A percentile compares a stretch with the other conserved stretches of the same genome.
phyloP scores from a whole-genome alignment of 2,797 vertebrate species.

The Taeniopygia guttata region DNA sequence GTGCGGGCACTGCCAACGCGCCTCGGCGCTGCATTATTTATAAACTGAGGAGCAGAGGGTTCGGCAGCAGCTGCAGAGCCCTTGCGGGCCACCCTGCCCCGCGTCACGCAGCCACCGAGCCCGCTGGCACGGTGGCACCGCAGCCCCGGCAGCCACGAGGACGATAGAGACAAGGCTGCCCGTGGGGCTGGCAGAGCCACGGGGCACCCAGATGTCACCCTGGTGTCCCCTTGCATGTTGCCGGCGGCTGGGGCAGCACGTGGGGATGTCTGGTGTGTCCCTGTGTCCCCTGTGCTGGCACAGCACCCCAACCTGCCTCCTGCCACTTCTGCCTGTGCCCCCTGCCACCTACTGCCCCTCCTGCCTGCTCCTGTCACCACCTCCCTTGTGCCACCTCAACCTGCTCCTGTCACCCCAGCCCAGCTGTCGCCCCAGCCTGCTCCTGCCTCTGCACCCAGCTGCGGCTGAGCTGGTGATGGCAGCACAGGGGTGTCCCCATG shows the following conservation, averaged over 20 bases:
- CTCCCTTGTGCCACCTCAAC: background rate
- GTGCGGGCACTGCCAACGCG: constrained; percentile 28
- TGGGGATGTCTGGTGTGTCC: background rate
- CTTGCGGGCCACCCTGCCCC: constrained; percentile 26
- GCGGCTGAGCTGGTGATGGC: background rate
- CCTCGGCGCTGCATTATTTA: constrained; percentile 73
- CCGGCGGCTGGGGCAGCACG: background rate
- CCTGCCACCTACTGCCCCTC: background rate
- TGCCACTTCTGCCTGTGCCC: background rate
- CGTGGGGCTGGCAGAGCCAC: background rate
- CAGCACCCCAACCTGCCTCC: background rate
- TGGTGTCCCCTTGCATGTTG: background rate
- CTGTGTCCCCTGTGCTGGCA: background rate
- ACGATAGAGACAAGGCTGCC: background rate
- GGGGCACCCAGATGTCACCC: background rate
- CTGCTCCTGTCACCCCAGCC: no score
- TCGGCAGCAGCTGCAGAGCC: constrained; percentile 62
- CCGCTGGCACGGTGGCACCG: background rate
- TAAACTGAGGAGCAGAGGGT: constrained; percentile 56
- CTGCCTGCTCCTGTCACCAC: background rate
- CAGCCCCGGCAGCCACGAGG: background rate
- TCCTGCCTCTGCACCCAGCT: background rate
- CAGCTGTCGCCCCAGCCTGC: background rate
- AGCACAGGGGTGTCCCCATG: background rate
- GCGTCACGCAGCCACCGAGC: constrained; percentile 42